phyloP scores from a whole-genome alignment of 2,113 vertebrate genomes.

The Hemiscyllium ocellatum region DNA sequence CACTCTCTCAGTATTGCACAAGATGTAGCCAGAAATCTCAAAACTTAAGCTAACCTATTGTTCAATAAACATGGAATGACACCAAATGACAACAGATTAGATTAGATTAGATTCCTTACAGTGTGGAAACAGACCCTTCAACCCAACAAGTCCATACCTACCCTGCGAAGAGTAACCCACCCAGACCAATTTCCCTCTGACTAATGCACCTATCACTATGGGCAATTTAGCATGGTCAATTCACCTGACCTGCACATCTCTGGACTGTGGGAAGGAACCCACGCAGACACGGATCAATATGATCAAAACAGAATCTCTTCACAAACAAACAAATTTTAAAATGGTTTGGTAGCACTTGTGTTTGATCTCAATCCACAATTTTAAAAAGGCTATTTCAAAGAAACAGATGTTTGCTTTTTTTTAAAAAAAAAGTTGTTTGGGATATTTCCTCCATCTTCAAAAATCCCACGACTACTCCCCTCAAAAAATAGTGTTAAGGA shows the following conservation, averaged over 20 bases:
- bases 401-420: neutral
- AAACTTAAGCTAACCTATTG: neutral
- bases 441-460: neutral
- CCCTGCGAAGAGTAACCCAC: no score
- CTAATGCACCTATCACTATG: no score
- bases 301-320: neutral
- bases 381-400: neutral
- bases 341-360: neutral
- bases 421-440: neutral
- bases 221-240: no score
- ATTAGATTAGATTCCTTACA: no score
- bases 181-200: no score
- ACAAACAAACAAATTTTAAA: neutral
- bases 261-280: no score
- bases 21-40: neutral
- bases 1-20: neutral
- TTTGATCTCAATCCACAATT: neutral
- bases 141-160: no score
- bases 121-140: no score
- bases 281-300: neutral
- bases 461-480: no score
- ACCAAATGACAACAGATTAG: neutral
- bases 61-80: neutral
- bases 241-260: no score
- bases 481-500: no score